Conservation (phyloP, 2,113 vertebrate genomes). For the Castor canadensis region DNA sequence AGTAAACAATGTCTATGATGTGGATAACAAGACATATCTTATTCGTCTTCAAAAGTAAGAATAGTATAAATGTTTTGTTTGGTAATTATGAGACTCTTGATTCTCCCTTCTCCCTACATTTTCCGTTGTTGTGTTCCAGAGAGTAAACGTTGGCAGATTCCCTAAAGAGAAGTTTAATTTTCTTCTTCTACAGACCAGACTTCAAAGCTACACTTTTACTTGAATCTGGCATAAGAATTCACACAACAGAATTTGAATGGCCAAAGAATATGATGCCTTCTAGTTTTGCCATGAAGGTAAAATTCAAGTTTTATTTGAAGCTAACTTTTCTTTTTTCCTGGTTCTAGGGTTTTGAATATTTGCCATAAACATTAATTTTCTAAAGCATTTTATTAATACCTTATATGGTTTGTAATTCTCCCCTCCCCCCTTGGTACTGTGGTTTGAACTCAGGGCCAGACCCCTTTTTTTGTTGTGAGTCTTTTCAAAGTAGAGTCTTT, state of each 20-base stretch:
- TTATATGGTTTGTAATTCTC: too few species aligned
- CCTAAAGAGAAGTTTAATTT: conserved; percentile 49
- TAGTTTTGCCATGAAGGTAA: conserved; percentile 98
- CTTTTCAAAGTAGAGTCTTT: too few species aligned
- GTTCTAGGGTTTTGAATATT: too few species aligned
- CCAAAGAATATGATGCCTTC: conserved; percentile 99
- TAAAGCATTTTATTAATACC: too few species aligned
- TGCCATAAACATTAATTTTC: too few species aligned
- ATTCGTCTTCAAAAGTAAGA: conserved; percentile 98
- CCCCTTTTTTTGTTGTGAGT: too few species aligned
- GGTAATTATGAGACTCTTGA: not conserved
- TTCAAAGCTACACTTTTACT: conserved; percentile 94
- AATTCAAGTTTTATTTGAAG: conserved; percentile 20
- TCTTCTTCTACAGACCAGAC: conserved; percentile 89
- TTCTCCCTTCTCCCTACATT: too few species aligned
- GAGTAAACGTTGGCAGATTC: not conserved
- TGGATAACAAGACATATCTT: conserved; percentile 98
- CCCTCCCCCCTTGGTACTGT: too few species aligned
- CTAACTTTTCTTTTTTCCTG: not conserved
- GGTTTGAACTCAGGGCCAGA: too few species aligned
- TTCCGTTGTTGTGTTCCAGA: too few species aligned
- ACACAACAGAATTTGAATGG: conserved; percentile 98
- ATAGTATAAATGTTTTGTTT: not conserved
- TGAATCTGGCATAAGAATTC: conserved; percentile 96
- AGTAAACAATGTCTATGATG: conserved; percentile 97